phyloP scores from a whole-genome alignment of 2,113 vertebrate genomes.

The Turdus rufiventris region DNA sequence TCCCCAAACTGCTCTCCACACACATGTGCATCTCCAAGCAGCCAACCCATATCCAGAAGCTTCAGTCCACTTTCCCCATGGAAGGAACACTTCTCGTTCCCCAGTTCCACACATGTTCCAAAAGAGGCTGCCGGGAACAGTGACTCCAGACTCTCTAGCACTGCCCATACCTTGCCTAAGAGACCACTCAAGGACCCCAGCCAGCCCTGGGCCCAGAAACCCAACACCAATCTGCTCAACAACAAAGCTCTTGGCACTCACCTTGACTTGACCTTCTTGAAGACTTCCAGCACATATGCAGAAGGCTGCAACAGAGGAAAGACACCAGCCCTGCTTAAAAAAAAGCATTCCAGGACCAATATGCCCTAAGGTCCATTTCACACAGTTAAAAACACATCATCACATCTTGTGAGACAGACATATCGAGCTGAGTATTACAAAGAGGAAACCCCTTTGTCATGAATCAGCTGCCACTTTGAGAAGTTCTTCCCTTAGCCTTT shows the following conservation, averaged over 20 bases:
- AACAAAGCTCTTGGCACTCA: slow-evolving; percentile 54
- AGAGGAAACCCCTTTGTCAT: background rate
- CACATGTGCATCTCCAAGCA: background rate
- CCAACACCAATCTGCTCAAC: background rate
- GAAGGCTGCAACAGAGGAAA: slow-evolving; percentile 76
- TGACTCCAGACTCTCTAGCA: background rate
- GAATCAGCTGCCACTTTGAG: background rate
- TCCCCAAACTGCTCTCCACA: background rate
- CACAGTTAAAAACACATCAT: background rate
- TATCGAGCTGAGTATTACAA: background rate
- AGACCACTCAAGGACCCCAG: background rate
- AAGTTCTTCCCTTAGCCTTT: background rate
- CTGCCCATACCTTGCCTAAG: background rate
- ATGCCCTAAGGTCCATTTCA: background rate
- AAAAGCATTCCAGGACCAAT: background rate
- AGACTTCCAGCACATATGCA: slow-evolving; percentile 85
- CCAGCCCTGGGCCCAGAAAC: background rate
- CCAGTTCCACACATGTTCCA: fast-evolving
- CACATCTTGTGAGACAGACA: background rate
- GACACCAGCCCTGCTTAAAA: background rate
- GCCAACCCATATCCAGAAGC: background rate
- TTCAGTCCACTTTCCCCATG: background rate
- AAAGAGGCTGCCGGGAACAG: background rate
- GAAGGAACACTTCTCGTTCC: background rate
- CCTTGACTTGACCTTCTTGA: slow-evolving; percentile 94